Evolutionary conservation across 2,888 invertebrate genomes (phyloP).

Genomic region (Agrenia bidenticulata): DNA sequence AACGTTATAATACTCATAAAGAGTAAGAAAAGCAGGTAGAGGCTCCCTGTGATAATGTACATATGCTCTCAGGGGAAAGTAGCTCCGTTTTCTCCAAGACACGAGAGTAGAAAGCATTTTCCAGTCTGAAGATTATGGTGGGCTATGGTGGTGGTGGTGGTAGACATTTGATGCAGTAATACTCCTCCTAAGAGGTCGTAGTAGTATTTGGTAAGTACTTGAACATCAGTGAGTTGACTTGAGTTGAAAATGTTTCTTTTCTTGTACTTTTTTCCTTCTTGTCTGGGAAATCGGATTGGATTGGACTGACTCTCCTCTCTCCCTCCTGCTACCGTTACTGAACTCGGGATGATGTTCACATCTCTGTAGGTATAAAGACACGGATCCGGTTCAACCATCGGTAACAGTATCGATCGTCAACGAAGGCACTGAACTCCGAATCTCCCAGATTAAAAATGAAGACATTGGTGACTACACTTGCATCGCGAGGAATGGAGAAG

Average conservation of each 20-base stretch:
- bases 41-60: no score
- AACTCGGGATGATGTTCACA: constrained; percentile 1
- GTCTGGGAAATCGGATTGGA: constrained; percentile 3
- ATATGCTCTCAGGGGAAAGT: no score
- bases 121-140: no score
- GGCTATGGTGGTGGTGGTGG: no score
- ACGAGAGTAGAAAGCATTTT: no score
- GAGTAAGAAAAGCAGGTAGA: no score
- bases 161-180: no score
- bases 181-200: neutral
- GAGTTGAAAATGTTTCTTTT: constrained; percentile 9
- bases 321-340: neutral
- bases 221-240: constrained; percentile 10
- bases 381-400: constrained; percentile 53
- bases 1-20: no score
- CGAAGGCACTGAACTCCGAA: constrained; percentile 89
- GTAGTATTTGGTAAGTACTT: constrained; percentile 9
- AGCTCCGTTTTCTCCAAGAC: no score
- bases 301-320: constrained; percentile 4
- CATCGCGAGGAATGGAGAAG: constrained; percentile 82
- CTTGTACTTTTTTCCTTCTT: constrained; percentile 3
- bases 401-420: constrained; percentile 69
- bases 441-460: constrained; percentile 86
- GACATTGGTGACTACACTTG: constrained; percentile 78
- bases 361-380: constrained; percentile 50